Evolutionary conservation across 2,113 vertebrate genomes (phyloP).

Genomic region (Actenoides lindsayi): DNA sequence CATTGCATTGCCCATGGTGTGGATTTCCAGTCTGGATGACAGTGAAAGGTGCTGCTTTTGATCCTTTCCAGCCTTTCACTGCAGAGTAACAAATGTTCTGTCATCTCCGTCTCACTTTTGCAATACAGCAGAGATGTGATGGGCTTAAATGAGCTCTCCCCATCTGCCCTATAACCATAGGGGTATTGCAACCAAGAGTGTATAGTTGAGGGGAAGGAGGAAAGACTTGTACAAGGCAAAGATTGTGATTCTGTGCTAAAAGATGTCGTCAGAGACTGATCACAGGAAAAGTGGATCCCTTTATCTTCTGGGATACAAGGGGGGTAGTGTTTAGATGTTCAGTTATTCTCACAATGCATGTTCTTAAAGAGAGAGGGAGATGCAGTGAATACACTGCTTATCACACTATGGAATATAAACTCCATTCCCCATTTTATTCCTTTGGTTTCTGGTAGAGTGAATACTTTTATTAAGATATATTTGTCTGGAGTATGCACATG

Average conservation of each 20-base stretch:
- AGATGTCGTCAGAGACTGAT: not conserved
- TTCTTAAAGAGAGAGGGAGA: not conserved
- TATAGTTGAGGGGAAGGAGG: not conserved
- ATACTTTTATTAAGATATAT: not conserved
- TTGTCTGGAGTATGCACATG: not conserved
- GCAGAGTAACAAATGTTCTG: not conserved
- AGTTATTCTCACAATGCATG: not conserved
- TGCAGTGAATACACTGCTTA: not conserved
- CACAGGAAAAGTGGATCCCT: not conserved
- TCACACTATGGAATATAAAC: not conserved
- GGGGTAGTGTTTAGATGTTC: not conserved
- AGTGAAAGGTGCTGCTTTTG: not conserved
- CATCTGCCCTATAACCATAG: not conserved
- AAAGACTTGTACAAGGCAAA: not conserved
- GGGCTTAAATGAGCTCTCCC: not conserved
- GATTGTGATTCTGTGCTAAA: not conserved
- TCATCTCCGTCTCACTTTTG: not conserved
- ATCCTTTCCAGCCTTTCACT: not conserved
- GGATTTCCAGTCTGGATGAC: not conserved
- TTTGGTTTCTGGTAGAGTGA: not conserved
- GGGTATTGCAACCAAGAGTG: not conserved
- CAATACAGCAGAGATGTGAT: not conserved
- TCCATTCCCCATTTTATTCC: not conserved
- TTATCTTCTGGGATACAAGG: not conserved
- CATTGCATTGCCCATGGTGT: too few species aligned